phyloP scores from a whole-genome alignment of 2,113 vertebrate genomes.

The Pygoscelis antarcticus region DNA sequence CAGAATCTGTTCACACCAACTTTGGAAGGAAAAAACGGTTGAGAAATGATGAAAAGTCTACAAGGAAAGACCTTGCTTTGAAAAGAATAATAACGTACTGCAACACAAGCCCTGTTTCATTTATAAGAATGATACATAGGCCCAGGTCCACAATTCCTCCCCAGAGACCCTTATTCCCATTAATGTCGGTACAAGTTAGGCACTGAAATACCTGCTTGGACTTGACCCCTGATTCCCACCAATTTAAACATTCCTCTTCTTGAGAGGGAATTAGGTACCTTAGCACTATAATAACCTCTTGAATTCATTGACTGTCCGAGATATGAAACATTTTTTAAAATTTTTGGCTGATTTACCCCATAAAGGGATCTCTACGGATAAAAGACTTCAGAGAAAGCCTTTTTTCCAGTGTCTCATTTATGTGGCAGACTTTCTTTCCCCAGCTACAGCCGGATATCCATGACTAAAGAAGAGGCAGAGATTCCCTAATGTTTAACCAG shows the following conservation, averaged over 20 bases:
- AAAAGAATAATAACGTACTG: background rate
- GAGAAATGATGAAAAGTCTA: background rate
- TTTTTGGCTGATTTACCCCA: background rate
- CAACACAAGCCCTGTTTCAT: background rate
- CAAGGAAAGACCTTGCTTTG: background rate
- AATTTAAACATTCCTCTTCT: conserved; percentile 2
- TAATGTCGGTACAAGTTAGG: background rate
- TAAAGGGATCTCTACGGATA: background rate
- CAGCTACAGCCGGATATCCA: background rate
- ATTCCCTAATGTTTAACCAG: background rate
- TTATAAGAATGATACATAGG: background rate
- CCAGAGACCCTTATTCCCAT: background rate
- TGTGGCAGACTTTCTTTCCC: background rate
- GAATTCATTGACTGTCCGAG: background rate
- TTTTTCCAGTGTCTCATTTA: background rate
- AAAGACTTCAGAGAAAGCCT: background rate
- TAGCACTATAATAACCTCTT: background rate
- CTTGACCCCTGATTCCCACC: conserved; percentile 20
- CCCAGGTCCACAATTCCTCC: background rate
- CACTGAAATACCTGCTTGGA: conserved; percentile 19
- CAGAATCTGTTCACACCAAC: background rate
- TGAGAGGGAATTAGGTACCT: background rate
- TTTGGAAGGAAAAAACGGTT: background rate
- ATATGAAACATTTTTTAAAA: background rate
- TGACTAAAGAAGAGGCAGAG: background rate